Conservation (phyloP, 2,888 invertebrate species). For the Eupithecia subumbrata region DNA sequence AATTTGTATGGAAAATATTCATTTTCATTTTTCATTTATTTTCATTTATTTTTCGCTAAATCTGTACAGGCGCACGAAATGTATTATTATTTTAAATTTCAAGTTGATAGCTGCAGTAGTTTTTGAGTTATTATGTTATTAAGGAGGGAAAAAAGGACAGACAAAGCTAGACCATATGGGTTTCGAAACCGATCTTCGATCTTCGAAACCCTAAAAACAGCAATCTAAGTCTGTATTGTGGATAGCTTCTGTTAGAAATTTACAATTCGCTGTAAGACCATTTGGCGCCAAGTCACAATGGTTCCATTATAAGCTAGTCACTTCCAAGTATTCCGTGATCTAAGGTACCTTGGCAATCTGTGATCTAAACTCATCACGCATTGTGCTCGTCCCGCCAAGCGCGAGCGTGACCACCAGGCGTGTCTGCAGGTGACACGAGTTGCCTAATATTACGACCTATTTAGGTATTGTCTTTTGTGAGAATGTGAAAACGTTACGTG, state of each 20-base stretch:
- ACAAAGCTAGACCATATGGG: no score
- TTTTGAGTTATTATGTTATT: no score
- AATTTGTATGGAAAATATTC: no score
- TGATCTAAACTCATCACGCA: conserved; percentile 50
- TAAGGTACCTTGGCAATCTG: conserved; percentile 21
- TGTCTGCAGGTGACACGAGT: conserved; percentile 45
- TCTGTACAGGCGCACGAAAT: no score
- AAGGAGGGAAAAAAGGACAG: no score
- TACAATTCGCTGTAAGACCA: background rate
- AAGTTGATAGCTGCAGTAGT: no score
- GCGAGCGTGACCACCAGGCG: conserved; percentile 53
- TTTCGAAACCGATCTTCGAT: no score
- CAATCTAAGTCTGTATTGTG: background rate
- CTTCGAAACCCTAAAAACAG: no score
- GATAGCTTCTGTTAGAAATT: background rate
- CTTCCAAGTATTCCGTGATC: conserved; percentile 16
- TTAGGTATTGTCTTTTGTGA: conserved; percentile 43
- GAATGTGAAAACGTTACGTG: conserved; percentile 46
- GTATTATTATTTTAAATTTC: no score
- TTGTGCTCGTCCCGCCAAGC: conserved; percentile 58
- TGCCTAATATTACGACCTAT: conserved; percentile 44
- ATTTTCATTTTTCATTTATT: no score
- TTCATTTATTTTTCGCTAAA: no score
- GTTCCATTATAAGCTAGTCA: conserved; percentile 6
- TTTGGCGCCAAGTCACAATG: conserved; percentile 6